Evolutionary conservation across 2,888 invertebrate genomes (phyloP), one percentile per base, ranked within the genome.

Genomic region (Hipparchia semele): DNA sequence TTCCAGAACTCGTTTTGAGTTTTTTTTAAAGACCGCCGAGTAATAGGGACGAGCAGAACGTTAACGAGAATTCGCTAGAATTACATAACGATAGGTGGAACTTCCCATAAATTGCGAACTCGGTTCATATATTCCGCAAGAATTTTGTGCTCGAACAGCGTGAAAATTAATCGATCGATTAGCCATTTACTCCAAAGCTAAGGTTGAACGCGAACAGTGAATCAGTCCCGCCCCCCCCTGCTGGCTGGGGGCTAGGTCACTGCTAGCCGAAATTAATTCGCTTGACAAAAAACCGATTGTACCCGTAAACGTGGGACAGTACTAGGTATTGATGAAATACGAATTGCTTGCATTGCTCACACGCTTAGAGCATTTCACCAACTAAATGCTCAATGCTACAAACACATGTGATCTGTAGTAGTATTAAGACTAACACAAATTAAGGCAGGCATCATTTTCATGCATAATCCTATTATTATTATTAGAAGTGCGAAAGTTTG

Each of bases 111-210:
- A 80, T 79, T 80, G 78, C 80, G 80, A 81, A 83, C 81, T 83
- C 80, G 80, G 81, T 81, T 82, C 83, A 82, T 84, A 83, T 84
- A 87, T 83, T 85, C 81, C 80, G 76, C 79, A 79, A 84, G 87
- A 87, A 86, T 86, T 88, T 84, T 82, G 85, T 86, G 90, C 85
- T 87, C 88, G 90, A 90, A 87, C 85, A 82, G 87, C 84, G 89
- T 90, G 89, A 90, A 90, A 92, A 92, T 90, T 91, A 91, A 90
- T 91, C 90, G 87, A 89, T 91, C 90, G 91, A 92, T 92, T 90
- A 91, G 86, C 91, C 86, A 89, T 90, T 92, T 86, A 85, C 84
- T 87, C 83, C 86, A 87, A 86, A 89, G 88, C 89, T 89, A 86
- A 89, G 89, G 86, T 88, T 86, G 88, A 86, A 90, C 89, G 90